Evolutionary conservation across 2,888 invertebrate species (phyloP).

Genomic region (Schizotus pectinicornis): DNA sequence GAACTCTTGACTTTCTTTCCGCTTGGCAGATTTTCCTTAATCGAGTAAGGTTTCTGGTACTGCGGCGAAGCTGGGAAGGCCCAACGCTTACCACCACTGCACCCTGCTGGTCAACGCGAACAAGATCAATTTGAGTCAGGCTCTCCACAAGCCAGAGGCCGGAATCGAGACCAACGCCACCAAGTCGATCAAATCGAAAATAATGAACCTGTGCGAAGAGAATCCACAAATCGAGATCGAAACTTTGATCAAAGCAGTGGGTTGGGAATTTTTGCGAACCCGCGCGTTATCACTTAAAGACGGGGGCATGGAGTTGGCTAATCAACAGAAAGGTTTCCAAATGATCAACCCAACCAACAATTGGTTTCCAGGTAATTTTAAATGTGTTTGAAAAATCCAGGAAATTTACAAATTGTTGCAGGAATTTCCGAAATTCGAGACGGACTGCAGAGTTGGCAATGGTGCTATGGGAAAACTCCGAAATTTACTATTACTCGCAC

Average conservation of each 20-base stretch:
- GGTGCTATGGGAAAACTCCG: conserved; percentile 88
- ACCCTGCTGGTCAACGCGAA: conserved; percentile 90
- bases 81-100: conserved; percentile 96
- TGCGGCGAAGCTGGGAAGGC: conserved; percentile 87
- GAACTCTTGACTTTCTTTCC: no score
- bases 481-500: conserved; percentile 76
- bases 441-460: conserved; percentile 81
- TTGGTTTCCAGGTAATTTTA: conserved; percentile 72
- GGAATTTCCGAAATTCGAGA: conserved; percentile 60
- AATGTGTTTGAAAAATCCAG: neutral
- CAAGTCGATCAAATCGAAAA: conserved; percentile 78
- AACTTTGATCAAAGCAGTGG: conserved; percentile 77
- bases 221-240: conserved; percentile 74
- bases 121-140: conserved; percentile 73
- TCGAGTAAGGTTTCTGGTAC: conserved; percentile 86
- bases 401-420: neutral
- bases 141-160: conserved; percentile 78
- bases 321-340: conserved; percentile 83
- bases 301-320: conserved; percentile 73
- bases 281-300: conserved; percentile 71
- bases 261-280: conserved; percentile 83
- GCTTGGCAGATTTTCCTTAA: conserved; percentile 44
- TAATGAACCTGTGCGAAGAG: conserved; percentile 82
- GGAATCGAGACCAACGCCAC: conserved; percentile 88
- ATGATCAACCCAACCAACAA: conserved; percentile 84